Evolutionary conservation across 2,113 vertebrate species (phyloP), one percentile per base, ranked within the genome.

Genomic region (Etia nguti): DNA sequence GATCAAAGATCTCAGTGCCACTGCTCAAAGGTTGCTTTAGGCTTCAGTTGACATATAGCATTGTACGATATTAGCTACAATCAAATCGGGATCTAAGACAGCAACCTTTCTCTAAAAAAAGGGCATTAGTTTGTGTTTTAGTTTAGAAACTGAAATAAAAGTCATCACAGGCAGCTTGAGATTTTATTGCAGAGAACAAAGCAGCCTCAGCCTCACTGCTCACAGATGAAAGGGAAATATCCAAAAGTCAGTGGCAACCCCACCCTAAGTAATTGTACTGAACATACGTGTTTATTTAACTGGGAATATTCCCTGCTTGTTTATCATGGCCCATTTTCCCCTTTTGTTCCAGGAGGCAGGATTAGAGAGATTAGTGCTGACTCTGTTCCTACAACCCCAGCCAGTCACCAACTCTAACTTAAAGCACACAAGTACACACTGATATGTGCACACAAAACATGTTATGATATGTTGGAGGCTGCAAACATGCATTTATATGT

Each of bases 291-390:
- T 79, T 59, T 26, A 31, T 18, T 85, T 50, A 60, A 77, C 65
- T 31, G 13, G 11, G 11, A 62, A 83, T 91, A 88, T 89, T 92
- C 90, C 88, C 60, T 62, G 29, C 86, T 90, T 89, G 84, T 91
- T 90, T 88, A 48, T 16, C 84, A 50, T 87, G 62, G 79, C 83
- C 85, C 82, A 79, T 89, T 94, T 94, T 85, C 54, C 73, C 62
- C 80, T 65, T 84, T 59, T 92, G 87, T 93, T 92, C 88, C 82
- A 92, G 82, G 81, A 91, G 80, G 80, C 38, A 59, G 88, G 93
- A 96, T 95, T 94, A 95, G 52, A 90, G 89, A 92, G 90, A 93
- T 95, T 93, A 96, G 83, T 31, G 73, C 29, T 31, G 88, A 90
- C 84, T 84, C 77, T 80, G 52, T 46, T 83, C 55, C 46, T 86